Conservation (phyloP, 2,113 vertebrate genomes). For the Microtus pennsylvanicus region DNA sequence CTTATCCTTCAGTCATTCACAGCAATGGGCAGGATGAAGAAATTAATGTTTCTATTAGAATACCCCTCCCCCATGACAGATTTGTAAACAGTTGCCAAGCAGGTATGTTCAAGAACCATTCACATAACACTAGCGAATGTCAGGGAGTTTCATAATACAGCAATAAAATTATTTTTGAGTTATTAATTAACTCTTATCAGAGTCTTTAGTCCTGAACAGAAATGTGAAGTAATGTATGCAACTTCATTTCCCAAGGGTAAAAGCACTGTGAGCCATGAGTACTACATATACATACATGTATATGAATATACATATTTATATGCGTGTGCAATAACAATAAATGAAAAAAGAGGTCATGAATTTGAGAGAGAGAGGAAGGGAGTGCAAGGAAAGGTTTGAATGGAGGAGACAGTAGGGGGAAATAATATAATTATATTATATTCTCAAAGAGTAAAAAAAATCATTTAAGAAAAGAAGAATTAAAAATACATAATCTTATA, state of each 20-base stretch:
- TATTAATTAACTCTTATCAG: slow-evolving; percentile 11
- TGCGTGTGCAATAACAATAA: neutral
- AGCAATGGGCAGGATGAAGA: slow-evolving; percentile 43
- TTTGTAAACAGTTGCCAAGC: slow-evolving; percentile 33
- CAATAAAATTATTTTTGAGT: slow-evolving; percentile 35
- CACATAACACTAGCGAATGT: neutral
- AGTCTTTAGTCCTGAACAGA: neutral
- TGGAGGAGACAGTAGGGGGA: neutral
- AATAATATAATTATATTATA: neutral
- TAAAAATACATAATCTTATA: neutral
- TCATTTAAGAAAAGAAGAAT: neutral
- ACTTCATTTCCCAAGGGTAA: slow-evolving; percentile 22
- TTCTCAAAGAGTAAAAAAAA: neutral
- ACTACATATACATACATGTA: neutral
- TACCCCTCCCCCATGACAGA: neutral
- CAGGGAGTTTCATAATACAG: neutral
- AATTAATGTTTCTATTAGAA: slow-evolving; percentile 42
- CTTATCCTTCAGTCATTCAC: slow-evolving; percentile 5
- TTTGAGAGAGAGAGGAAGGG: neutral
- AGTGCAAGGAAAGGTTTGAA: neutral
- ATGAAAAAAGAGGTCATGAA: neutral
- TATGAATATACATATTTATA: neutral
- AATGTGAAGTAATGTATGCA: neutral
- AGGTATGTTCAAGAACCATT: neutral
- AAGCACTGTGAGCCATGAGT: neutral